Evolutionary conservation across 2,113 vertebrate genomes (phyloP).

Genomic region (Sander vitreus): DNA sequence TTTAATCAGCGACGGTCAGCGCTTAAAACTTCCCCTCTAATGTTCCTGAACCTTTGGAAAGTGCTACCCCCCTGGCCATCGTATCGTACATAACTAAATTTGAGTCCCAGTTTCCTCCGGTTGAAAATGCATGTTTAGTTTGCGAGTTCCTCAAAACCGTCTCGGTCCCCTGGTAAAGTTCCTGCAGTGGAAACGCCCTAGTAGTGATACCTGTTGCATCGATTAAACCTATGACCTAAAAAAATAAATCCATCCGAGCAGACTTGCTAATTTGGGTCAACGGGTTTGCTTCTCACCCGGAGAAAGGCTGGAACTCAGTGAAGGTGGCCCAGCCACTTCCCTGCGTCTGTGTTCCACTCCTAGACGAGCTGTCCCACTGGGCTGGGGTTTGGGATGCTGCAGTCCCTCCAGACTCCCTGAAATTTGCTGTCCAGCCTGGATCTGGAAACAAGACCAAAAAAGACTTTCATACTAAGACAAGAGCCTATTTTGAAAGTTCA

Average conservation of each 20-base stretch:
- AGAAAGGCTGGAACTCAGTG: slow-evolving; percentile 93
- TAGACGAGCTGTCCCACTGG: slow-evolving; percentile 84
- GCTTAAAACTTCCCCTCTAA: no score
- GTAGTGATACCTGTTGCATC: not conserved
- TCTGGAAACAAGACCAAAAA: slow-evolving; percentile 67
- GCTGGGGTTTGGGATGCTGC: slow-evolving; percentile 78
- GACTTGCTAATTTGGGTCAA: not conserved
- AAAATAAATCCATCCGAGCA: not conserved
- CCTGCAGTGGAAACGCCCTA: not conserved
- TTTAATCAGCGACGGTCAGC: no score
- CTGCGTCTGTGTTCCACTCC: slow-evolving; percentile 66
- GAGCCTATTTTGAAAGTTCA: no score
- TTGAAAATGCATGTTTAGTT: no score
- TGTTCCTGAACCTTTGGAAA: not conserved
- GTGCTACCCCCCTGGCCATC: no score
- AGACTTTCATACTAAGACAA: not conserved
- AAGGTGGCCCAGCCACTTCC: slow-evolving; percentile 93
- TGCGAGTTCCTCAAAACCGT: not conserved
- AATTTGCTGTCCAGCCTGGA: slow-evolving; percentile 86
- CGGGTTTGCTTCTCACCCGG: slow-evolving; percentile 84
- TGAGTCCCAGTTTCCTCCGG: no score
- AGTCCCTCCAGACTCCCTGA: slow-evolving; percentile 83
- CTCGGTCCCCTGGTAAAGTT: not conserved
- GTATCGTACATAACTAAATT: no score
- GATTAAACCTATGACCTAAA: not conserved